Base-by-base conservation (phyloP, 1,140 invertebrate genomes). In the Macrosteles quadrilineatus region DNA sequence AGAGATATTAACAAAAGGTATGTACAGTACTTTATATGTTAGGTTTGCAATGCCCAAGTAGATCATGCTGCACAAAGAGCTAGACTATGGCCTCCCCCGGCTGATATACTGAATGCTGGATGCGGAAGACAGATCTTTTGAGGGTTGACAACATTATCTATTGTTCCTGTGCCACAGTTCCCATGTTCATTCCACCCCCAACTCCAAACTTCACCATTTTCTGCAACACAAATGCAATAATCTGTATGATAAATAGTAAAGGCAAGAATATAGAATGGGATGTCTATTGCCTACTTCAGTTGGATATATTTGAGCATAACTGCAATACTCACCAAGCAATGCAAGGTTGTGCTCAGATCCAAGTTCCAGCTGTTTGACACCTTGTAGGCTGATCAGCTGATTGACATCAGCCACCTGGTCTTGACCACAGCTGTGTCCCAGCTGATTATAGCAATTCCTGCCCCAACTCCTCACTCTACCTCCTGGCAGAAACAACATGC, bases 101-200 rank as follows among this genome's bases (percentile, higher is more conserved):
- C 77, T 70, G 83, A 85, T 71, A 85, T 76, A 3, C 75, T 74
- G 68, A 79, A 74, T 30, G 80, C 79, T 57, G 77, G 78, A 29
- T 71, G 76, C 53, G 78, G 75, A 31, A 72, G 72, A 14, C 82
- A 75, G 47, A 85, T 72, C 21, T 67, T 30, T 25, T 72, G 70
- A 9, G 86, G 85, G 69, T 77, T 75, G 45, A 80, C 79, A 43
- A 92, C 81, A 79, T 91, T 85, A 25, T 85, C 82, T 23, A 83
- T 86, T 57, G 83, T 79, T 40, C 87, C 87, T 72, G 87, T 90
- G 70, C 92, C 94, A 79, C 92, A 94, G 76, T 92, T 94, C 25
- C 91, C 90, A 81, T 96, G 94, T 74, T 96, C 94, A 81, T 95
- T 95, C 93, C 93, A 96, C 4, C 94, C 93, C 92, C 93, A 95